Base-by-base conservation (phyloP, 1,140 invertebrate genomes). In the Nephotettix cincticeps region DNA sequence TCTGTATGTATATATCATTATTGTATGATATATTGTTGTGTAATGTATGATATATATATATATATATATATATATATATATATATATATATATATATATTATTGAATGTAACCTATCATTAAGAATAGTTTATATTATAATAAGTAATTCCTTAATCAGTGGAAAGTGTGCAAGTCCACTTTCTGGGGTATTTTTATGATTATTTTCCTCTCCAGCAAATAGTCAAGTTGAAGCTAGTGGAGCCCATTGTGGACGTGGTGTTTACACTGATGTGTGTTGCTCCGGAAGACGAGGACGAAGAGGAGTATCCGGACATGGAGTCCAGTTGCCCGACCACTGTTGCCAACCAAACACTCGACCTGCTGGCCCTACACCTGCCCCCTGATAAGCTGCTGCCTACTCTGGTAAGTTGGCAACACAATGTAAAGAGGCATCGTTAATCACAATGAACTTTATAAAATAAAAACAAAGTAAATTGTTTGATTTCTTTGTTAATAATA, bases 331-430 rank as follows among this genome's bases (percentile, higher is more conserved):
- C 89, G 1, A 82, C 87, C 21, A 87, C 88, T 2, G 85, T 86
- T 74, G 91, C 90, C 2, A 86, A 88, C 0, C 90, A 92, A 82
- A 89, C 91, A 11, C 80, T 94, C 27, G 91, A 94, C 81, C 79
- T 86, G n/a, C 83, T 94, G 75, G 91, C 92, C 9, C 79, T 93
- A 0, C 85, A 93, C 81, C 82, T 94, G 29, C 89, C 92, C 4
- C 89, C 93, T 6, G 90, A 93, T 51, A 92, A 91, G 77, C 79
- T 94, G 13, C 84, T 94, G 69, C 87, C 89, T 13, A 86, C 87
- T 74, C 78, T 94, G 78, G 86, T 92, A 81, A 82, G 82, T 70
- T n/a, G n/a, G n/a, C n/a, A n/a, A n/a, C n/a, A n/a, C n/a, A n/a
- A n/a, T n/a, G n/a, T n/a, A n/a, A n/a, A n/a, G n/a, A n/a, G n/a